A percentile compares a stretch with the other conserved stretches of the same genome.
Evolutionary conservation across 2,797 vertebrate genomes (phyloP).

Genomic region (Argentina silus): DNA sequence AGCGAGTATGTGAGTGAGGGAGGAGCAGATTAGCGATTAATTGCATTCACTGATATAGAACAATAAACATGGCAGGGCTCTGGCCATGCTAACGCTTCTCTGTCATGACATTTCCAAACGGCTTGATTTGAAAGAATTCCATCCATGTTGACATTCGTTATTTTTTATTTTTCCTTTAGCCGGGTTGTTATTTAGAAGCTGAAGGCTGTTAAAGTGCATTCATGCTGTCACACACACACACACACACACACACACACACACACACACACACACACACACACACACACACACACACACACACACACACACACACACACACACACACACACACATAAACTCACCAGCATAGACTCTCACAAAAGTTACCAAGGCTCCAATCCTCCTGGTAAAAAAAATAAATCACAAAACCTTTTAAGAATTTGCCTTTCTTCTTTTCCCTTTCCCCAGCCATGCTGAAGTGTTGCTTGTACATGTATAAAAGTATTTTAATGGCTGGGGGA

Average conservation of each 20-base stretch:
- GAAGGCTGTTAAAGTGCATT: slow-evolving; percentile 39
- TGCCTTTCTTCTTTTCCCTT: slow-evolving; percentile 3
- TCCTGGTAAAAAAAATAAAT: neutral
- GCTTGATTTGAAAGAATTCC: slow-evolving; percentile 49
- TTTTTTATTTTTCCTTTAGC: slow-evolving; percentile 26
- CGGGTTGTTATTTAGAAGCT: slow-evolving; percentile 44
- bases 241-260: slow-evolving; percentile 26
- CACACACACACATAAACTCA: too few relatives aligned
- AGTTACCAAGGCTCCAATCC: slow-evolving; percentile 27
- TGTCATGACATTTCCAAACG: slow-evolving; percentile 44
- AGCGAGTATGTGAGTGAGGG: slow-evolving; percentile 9
- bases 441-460: slow-evolving; percentile 33
- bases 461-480: slow-evolving; percentile 38
- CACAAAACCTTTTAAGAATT: slow-evolving; percentile 12
- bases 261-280: slow-evolving; percentile 18
- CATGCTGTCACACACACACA: slow-evolving; percentile 26
- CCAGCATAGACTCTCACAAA: slow-evolving; percentile 10
- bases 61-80: slow-evolving; percentile 63
- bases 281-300: neutral
- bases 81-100: slow-evolving; percentile 36
- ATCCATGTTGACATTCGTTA: slow-evolving; percentile 32
- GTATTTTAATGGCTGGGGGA: slow-evolving; percentile 31
- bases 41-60: slow-evolving; percentile 49
- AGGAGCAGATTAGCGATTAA: slow-evolving; percentile 50
- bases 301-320: slow-evolving; percentile 12